Conservation (phyloP, 2,113 vertebrate genomes). For the Proterorhinus semilunaris region DNA sequence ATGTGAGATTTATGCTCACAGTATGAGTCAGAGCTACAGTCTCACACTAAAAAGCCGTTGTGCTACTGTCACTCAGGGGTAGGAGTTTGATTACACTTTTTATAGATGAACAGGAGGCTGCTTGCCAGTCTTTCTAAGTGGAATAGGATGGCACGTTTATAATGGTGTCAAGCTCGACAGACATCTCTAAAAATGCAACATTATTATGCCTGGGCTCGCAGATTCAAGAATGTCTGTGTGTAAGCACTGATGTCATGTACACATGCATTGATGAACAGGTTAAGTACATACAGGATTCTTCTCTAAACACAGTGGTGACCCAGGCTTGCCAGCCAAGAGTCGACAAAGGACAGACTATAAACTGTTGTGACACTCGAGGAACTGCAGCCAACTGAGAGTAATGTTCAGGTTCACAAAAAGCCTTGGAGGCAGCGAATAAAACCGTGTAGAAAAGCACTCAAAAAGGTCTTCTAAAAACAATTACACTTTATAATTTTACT, state of each 20-base stretch:
- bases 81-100: conserved; percentile 49
- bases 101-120: conserved; percentile 22
- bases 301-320: conserved; percentile 19
- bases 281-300: no score
- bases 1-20: conserved; percentile 43
- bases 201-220: neutral
- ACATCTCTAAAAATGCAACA: conserved; percentile 4
- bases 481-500: conserved; percentile 25
- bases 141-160: conserved; percentile 14
- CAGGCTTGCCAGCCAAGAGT: conserved; percentile 29
- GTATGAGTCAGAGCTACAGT: conserved; percentile 45
- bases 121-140: conserved; percentile 39
- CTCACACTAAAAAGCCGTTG: conserved; percentile 37
- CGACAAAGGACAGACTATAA: conserved; percentile 52
- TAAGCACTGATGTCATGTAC: conserved; percentile 5
- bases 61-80: conserved; percentile 51
- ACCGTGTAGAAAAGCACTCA: neutral
- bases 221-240: neutral
- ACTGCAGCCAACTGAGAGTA: conserved; percentile 57
- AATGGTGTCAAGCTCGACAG: conserved; percentile 22
- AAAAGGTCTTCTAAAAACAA: conserved; percentile 42
- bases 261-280: conserved; percentile 14
- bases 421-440: conserved; percentile 40
- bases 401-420: conserved; percentile 61
- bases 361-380: conserved; percentile 67